Evolutionary conservation across 2,113 vertebrate genomes (phyloP).

Genomic region (Haemorhous mexicanus): DNA sequence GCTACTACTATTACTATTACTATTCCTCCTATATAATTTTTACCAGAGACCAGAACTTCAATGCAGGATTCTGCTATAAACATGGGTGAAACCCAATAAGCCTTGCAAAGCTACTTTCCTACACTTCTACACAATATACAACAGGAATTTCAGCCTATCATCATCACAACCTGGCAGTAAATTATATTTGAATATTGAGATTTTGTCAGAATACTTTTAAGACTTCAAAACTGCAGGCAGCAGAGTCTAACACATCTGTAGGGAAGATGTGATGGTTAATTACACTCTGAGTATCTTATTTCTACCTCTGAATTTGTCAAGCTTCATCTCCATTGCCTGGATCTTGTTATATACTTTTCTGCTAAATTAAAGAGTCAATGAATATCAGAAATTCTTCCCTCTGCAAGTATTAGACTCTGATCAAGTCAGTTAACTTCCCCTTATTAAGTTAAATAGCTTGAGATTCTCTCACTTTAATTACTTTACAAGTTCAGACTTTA

Average conservation of each 20-base stretch:
- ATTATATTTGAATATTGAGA: background rate
- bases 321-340: background rate
- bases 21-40: background rate
- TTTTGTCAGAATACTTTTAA: background rate
- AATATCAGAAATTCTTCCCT: constrained; percentile 29
- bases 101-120: background rate
- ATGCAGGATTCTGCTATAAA: background rate
- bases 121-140: background rate
- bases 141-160: background rate
- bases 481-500: background rate
- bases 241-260: background rate
- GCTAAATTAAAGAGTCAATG: constrained; percentile 47
- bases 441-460: constrained; percentile 40
- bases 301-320: constrained; percentile 32
- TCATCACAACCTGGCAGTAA: background rate
- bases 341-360: constrained; percentile 33
- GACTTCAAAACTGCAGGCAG: background rate
- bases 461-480: constrained; percentile 21
- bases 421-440: constrained; percentile 24
- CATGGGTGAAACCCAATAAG: background rate
- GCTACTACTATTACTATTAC: background rate
- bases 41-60: background rate
- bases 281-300: constrained; percentile 17
- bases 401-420: constrained; percentile 14
- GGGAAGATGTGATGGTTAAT: background rate